A percentile compares a stretch with the other conserved stretches of the same genome.
Conservation (phyloP, 2,888 invertebrate genomes). For the Dioctria linearis region DNA sequence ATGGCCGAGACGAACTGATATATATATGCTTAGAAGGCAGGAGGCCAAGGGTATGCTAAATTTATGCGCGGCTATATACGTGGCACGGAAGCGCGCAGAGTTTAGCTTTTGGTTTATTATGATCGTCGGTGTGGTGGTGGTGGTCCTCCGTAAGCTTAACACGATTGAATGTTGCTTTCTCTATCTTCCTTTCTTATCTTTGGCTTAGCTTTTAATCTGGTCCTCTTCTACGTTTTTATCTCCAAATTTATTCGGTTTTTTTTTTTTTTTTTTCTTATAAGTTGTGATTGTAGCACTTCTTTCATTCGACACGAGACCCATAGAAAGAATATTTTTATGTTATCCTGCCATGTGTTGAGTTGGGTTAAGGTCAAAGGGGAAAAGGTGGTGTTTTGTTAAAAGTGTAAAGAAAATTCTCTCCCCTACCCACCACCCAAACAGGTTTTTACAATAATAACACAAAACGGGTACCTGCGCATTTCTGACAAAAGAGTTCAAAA, state of each 20-base stretch:
- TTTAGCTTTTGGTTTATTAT: background rate
- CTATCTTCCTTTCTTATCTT: background rate
- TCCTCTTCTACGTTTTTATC: background rate
- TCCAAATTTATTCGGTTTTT: background rate
- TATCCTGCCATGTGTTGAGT: too few species aligned
- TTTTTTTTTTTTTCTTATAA: background rate
- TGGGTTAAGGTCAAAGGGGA: too few species aligned
- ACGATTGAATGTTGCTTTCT: background rate
- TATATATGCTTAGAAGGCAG: background rate
- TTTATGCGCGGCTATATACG: conserved; percentile 27
- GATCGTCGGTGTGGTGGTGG: background rate
- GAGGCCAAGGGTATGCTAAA: conserved; percentile 46
- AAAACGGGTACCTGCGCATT: too few species aligned
- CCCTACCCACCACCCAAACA: too few species aligned
- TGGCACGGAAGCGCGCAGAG: background rate
- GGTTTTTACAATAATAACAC: too few species aligned
- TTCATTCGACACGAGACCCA: too few species aligned
- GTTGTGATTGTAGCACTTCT: too few species aligned
- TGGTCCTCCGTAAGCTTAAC: conserved; percentile 22
- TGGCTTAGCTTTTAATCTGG: background rate
- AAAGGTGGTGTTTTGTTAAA: too few species aligned
- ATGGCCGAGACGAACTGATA: background rate
- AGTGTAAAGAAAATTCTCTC: too few species aligned
- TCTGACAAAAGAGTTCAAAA: too few species aligned
- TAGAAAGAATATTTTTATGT: too few species aligned